These are phyloP conservation scores for Pemphredon lugubris DNA, from an alignment of 2,888 invertebrate genomes.

Conservation along the genomic window DNA sequence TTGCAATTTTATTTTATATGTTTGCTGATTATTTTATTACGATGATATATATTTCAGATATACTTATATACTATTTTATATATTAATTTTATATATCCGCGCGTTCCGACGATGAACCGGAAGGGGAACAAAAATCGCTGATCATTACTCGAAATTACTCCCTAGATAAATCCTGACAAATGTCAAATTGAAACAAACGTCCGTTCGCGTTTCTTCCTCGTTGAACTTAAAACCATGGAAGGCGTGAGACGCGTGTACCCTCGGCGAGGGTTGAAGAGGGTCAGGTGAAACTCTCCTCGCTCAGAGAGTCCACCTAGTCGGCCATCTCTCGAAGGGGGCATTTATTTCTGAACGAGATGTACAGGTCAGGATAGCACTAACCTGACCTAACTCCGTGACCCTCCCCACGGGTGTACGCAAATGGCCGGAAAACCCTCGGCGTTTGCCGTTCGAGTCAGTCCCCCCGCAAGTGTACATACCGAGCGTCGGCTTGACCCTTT, in stretches of 20 bases:
- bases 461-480: constrained; percentile 26
- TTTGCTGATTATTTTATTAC: too few species aligned
- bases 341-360: constrained; percentile 41
- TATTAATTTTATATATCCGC: too few species aligned
- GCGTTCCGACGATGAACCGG: too few species aligned
- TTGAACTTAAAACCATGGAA: constrained; percentile 46
- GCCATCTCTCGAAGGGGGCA: constrained; percentile 27
- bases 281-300: constrained; percentile 64
- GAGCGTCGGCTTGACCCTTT: constrained; percentile 16
- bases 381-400: constrained; percentile 56
- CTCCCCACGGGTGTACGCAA: constrained; percentile 48
- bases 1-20: too few species aligned
- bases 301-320: constrained; percentile 17
- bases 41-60: too few species aligned
- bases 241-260: constrained; percentile 25
- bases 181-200: too few species aligned
- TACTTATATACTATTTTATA: too few species aligned
- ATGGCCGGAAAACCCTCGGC: constrained; percentile 29
- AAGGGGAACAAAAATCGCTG: too few species aligned
- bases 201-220: too few species aligned
- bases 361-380: constrained; percentile 40
- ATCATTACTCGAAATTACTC: too few species aligned
- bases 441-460: constrained; percentile 15
- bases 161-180: too few species aligned
- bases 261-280: constrained; percentile 48